Evolutionary conservation across 2,113 vertebrate genomes (phyloP).

Genomic region (Lates calcarifer): DNA sequence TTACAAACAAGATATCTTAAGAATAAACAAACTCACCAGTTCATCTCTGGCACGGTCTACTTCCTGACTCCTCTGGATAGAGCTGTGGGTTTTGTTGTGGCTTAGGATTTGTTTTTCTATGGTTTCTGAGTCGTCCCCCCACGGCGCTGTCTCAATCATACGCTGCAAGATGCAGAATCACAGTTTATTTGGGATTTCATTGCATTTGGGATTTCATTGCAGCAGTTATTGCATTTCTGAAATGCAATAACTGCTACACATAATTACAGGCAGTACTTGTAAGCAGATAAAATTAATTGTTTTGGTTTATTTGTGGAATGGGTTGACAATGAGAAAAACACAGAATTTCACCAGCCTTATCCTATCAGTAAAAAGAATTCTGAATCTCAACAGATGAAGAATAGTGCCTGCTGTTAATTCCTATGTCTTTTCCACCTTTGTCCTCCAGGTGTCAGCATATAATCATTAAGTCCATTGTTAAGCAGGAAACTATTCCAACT

Average conservation of each 20-base stretch:
- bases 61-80: conserved; percentile 90
- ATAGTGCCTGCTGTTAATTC: background rate
- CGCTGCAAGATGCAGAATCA: conserved; percentile 79
- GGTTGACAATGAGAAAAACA: too few relatives aligned
- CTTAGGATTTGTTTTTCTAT: conserved; percentile 90
- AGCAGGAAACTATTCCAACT: conserved; percentile 76
- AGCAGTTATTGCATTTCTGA: background rate
- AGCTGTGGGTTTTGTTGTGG: conserved; percentile 89
- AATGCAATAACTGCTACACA: background rate
- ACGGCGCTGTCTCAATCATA: conserved; percentile 90
- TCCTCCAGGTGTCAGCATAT: conserved; percentile 77
- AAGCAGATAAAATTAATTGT: background rate
- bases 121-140: conserved; percentile 88
- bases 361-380: too few relatives aligned
- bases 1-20: background rate
- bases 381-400: too few relatives aligned
- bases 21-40: conserved; percentile 82
- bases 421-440: conserved; percentile 1
- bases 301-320: background rate
- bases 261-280: background rate
- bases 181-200: too few relatives aligned
- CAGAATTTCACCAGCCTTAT: too few relatives aligned
- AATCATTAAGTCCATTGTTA: conserved; percentile 14
- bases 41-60: conserved; percentile 90
- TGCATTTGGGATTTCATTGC: too few relatives aligned